Evolutionary conservation across 2,797 vertebrate species (phyloP).

Genomic region (Heliangelus exortis): DNA sequence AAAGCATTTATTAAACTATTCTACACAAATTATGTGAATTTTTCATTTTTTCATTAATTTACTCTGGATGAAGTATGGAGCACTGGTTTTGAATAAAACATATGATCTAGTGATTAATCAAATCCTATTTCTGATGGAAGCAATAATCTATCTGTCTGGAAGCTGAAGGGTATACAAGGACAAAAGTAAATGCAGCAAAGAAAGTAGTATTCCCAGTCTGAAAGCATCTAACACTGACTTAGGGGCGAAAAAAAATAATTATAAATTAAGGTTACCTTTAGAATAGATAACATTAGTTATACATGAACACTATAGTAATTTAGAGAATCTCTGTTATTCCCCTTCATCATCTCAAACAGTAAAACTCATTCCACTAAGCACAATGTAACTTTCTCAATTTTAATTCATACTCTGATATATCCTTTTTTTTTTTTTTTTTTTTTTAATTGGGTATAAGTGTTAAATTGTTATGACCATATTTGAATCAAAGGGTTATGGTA

Average conservation of each 20-base stretch:
- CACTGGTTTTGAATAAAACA: slow-evolving; percentile 73
- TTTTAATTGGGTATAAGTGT: background rate
- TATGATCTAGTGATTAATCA: slow-evolving; percentile 69
- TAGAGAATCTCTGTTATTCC: background rate
- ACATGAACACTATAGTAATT: background rate
- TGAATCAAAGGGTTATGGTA: background rate
- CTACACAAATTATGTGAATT: slow-evolving; percentile 59
- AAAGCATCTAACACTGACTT: slow-evolving; percentile 16
- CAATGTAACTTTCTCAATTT: background rate
- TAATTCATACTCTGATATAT: background rate
- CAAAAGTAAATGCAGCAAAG: slow-evolving; percentile 38
- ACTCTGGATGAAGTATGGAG: slow-evolving; percentile 41
- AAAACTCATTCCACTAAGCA: background rate
- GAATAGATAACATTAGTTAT: background rate
- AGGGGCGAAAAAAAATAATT: background rate
- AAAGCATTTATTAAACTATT: slow-evolving; percentile 44
- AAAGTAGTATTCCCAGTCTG: slow-evolving; percentile 47
- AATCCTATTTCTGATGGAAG: slow-evolving; percentile 67
- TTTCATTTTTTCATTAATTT: slow-evolving; percentile 73
- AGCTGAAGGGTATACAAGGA: slow-evolving; percentile 70
- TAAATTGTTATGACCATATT: background rate
- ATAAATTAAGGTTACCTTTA: slow-evolving; percentile 18
- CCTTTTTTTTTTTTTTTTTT: background rate
- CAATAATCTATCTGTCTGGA: slow-evolving; percentile 56
- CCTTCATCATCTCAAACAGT: background rate